Percentiles rank a stretch among this genome's conserved stretches.
These are phyloP conservation scores for Piscicola geometra DNA, from an alignment of 2,888 invertebrate species.

Conservation along the genomic window DNA sequence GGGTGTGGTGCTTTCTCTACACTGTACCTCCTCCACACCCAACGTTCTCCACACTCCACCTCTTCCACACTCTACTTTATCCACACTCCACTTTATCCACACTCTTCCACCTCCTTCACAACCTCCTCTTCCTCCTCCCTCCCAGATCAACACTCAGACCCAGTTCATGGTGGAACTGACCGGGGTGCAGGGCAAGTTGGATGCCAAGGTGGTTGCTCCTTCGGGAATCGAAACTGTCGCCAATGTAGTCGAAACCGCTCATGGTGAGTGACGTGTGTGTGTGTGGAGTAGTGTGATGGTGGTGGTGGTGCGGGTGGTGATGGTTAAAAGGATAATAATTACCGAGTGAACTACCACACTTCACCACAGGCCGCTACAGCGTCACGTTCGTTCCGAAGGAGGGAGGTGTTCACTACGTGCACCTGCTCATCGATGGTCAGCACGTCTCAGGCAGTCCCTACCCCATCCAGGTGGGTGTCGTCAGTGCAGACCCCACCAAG, in stretches of 20 bases:
- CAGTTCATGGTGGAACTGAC: conserved; percentile 92
- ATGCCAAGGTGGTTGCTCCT: conserved; percentile 67
- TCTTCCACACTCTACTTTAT: no score
- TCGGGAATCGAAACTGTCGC: conserved; percentile 91
- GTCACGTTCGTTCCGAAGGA: conserved; percentile 69
- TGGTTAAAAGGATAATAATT: no score
- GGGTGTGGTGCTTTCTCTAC: no score
- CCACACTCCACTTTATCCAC: no score
- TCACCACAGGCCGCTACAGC: conserved; percentile 61
- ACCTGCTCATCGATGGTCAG: conserved; percentile 89
- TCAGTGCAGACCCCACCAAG: conserved; percentile 82
- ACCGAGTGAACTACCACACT: no score
- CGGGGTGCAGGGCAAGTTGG: conserved; percentile 66
- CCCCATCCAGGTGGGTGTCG: conserved; percentile 73
- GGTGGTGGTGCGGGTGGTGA: no score
- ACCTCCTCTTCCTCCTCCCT: not conserved
- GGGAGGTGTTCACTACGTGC: conserved; percentile 88
- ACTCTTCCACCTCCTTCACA: no score
- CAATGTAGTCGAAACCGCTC: conserved; percentile 87
- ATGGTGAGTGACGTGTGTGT: no score
- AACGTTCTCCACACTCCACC: no score
- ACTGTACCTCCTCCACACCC: not conserved
- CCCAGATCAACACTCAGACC: conserved; percentile 73
- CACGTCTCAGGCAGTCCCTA: conserved; percentile 94
- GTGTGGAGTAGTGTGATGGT: no score